Evolutionary conservation across 2,113 vertebrate genomes (phyloP).

Genomic region (Nycticryphes semicollaris): DNA sequence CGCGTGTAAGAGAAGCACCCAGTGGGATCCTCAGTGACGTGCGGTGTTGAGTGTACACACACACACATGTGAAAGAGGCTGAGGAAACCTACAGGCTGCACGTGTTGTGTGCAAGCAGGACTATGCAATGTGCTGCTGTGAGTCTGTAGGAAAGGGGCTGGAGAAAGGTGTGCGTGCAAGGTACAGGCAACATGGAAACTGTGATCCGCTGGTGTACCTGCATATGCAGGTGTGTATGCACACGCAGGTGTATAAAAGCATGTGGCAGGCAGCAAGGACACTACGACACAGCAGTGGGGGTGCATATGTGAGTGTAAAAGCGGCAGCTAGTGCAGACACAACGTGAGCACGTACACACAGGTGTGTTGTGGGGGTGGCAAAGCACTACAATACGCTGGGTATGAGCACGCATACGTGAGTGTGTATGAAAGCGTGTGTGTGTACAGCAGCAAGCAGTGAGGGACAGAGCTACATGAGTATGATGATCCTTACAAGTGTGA

Average conservation of each 20-base stretch:
- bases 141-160: not conserved
- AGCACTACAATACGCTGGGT: not conserved
- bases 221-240: fast-evolving
- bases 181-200: not conserved
- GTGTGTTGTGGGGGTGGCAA: not conserved
- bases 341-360: not conserved
- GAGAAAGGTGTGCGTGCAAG: not conserved
- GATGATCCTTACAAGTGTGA: not conserved
- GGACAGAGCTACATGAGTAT: not conserved
- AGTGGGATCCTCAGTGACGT: not conserved
- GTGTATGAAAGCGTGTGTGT: fast-evolving
- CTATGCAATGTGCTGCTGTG: not conserved
- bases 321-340: not conserved
- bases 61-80: not conserved
- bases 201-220: not conserved
- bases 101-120: not conserved
- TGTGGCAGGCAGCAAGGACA: not conserved
- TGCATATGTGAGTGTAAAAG: not conserved
- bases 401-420: fast-evolving
- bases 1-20: not conserved
- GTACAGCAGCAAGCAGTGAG: not conserved
- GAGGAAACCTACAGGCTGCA: not conserved
- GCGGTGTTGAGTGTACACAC: not conserved
- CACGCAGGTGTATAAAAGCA: not conserved
- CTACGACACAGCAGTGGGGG: fast-evolving